phyloP scores from a whole-genome alignment of 2,113 vertebrate genomes.

The Amblyornis subalaris region DNA sequence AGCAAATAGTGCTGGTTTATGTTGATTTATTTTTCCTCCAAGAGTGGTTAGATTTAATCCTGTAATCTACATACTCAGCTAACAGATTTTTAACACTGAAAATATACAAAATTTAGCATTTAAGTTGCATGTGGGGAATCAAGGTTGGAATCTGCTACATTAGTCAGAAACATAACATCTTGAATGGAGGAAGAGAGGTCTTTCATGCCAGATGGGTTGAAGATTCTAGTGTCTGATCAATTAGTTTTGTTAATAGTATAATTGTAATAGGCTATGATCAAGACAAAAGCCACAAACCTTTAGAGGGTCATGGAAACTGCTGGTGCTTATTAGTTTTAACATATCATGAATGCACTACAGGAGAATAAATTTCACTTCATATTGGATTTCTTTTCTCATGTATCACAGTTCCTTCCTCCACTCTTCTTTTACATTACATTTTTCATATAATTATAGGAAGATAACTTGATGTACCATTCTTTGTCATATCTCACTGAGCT shows the following conservation, averaged over 20 bases:
- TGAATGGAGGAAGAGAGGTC: background rate
- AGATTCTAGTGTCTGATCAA: background rate
- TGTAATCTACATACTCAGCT: background rate
- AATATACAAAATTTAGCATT: constrained; percentile 10
- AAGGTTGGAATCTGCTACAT: background rate
- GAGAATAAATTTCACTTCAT: background rate
- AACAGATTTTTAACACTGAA: background rate
- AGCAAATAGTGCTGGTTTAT: background rate
- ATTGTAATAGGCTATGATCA: background rate
- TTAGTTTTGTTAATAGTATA: background rate
- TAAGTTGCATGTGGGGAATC: background rate
- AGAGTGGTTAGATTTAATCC: background rate
- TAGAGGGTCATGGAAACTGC: background rate
- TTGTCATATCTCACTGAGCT: background rate
- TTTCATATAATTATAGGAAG: background rate
- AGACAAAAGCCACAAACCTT: background rate
- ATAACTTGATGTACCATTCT: background rate
- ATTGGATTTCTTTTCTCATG: background rate
- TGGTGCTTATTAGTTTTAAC: background rate
- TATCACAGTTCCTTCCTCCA: background rate
- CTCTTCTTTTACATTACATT: background rate
- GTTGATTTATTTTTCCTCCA: background rate
- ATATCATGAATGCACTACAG: background rate
- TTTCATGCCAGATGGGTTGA: background rate
- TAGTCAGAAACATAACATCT: background rate